These are phyloP conservation scores for Oceanodroma leucorhoa DNA, from an alignment of 2,797 vertebrate genomes.

Conservation along the genomic window DNA sequence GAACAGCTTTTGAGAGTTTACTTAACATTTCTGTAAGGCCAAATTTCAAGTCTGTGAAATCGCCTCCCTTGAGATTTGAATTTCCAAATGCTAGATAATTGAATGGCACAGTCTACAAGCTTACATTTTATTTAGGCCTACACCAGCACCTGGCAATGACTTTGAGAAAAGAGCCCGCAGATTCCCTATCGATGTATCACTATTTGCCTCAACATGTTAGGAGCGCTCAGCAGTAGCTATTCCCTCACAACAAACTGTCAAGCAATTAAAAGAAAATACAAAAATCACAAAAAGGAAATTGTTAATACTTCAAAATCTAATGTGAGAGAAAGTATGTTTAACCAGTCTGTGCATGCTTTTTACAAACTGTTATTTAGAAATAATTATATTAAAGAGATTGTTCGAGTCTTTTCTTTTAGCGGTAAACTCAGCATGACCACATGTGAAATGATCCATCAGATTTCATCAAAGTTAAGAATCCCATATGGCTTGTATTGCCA, in stretches of 20 bases:
- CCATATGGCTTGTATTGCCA: constrained; percentile 46
- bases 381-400: constrained; percentile 26
- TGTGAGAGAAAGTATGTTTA: constrained; percentile 25
- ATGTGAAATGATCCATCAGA: constrained; percentile 52
- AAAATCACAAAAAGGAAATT: not conserved
- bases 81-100: not conserved
- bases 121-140: not conserved
- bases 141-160: not conserved
- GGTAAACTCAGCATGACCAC: constrained; percentile 49
- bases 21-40: not conserved
- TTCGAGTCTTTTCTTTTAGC: not conserved
- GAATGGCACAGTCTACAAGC: not conserved
- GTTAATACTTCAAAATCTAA: constrained; percentile 18
- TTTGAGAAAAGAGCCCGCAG: not conserved
- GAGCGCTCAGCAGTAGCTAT: not conserved
- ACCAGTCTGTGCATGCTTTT: constrained; percentile 11
- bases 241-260: not conserved
- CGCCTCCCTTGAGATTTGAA: not conserved
- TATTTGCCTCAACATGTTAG: not conserved
- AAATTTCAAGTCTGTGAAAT: not conserved
- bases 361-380: constrained; percentile 48
- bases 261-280: not conserved
- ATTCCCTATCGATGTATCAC: not conserved
- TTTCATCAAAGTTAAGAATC: constrained; percentile 54
- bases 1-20: not conserved